Evolutionary conservation across 2,888 invertebrate species (phyloP), one percentile per base, ranked within the genome.

Genomic region (Pteria penguin): DNA sequence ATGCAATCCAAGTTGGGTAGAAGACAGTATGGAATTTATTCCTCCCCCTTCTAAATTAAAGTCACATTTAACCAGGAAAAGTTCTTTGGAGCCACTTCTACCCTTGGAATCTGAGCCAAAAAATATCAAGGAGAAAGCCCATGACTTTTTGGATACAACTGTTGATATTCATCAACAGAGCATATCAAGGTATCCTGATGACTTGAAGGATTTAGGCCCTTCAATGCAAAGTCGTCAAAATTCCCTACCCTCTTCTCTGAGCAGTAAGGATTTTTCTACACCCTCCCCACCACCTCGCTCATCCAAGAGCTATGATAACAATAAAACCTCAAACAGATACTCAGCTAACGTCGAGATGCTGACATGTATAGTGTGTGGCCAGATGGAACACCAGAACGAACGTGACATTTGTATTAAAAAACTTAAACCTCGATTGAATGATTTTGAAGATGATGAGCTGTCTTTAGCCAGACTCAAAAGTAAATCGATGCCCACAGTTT

Each of bases 1-100:
- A 70, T 76, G 83, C 4, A 88, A 90, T 77, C 89, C 90, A 8
- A 85, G 87, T 26, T 90, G 90, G 90, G 82, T 90, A 22, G 88
- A 88, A 32, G 89, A 88, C 32, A 80, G 85, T 32, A 82, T 89
- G 36, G 87, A 89, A 68, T 86, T 81, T 55, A 70, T 84, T 31
- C 78, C 83, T 8, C 73, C 79, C 24, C 73, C 80, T 5, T 55
- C 72, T 4, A 87, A 86, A 77, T 77, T 75, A 52, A 87, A 86
- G 75, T 78, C 82, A 26, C 81, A 84, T 27, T 84, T 84, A 62
- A 57, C 33, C 26, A 65, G 87, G 14, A 85, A 86, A 74, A 86
- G 82, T 27, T 86, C 88, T 4, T 74, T 85, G 27, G 86, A 87
- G 63, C 88, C 89, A 1, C 68, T 88, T 22, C 73, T 89, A 26